A percentile compares a stretch with the other conserved stretches of the same genome.
Conservation (phyloP, 2,113 vertebrate genomes). For the Aramus guarauna region DNA sequence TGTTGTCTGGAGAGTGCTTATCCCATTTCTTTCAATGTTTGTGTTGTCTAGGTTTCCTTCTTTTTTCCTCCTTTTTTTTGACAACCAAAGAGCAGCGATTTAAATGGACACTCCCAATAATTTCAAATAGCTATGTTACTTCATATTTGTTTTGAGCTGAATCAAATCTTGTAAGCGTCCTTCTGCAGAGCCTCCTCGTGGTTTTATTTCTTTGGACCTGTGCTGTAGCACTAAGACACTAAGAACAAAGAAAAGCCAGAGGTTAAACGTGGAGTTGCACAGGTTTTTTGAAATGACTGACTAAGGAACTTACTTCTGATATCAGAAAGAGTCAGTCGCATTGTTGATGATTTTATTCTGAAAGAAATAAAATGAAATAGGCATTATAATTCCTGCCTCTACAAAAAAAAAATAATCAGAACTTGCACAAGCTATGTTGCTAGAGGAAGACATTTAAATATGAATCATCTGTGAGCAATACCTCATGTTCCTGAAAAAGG, state of each 20-base stretch:
- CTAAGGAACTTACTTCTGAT: background rate
- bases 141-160: background rate
- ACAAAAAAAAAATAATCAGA: background rate
- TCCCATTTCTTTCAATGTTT: background rate
- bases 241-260: background rate
- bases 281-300: background rate
- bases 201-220: background rate
- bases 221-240: background rate
- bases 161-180: background rate
- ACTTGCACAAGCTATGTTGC: background rate
- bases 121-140: background rate
- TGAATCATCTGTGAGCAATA: background rate
- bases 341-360: background rate
- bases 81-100: background rate
- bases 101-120: slow-evolving; percentile 10
- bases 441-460: background rate
- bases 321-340: background rate
- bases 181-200: background rate
- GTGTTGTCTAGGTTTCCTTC: background rate
- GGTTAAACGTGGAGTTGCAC: background rate
- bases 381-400: background rate
- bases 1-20: background rate
- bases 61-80: background rate
- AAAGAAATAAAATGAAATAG: background rate
- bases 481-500: background rate